Evolutionary conservation across 2,797 vertebrate genomes (phyloP), one percentile per base, ranked within the genome.

Genomic region (Sebastes hubbsi): DNA sequence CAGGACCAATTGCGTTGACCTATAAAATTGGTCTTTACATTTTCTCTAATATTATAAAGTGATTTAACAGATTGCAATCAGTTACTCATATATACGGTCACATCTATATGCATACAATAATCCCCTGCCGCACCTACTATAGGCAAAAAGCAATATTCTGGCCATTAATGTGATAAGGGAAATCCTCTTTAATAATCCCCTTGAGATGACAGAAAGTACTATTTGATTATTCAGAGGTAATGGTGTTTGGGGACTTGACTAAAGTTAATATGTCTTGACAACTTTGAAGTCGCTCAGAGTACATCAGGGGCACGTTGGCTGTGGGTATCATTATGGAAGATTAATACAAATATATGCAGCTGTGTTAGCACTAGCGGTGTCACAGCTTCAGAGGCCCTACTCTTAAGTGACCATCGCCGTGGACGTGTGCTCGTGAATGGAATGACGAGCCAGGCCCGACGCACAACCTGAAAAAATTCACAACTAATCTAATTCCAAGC

Each of bases 401-500:
- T 88, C 78, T 80, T 80, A 42, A 59, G 72, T 63, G 56, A 78
- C 70, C 55, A 55, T 77, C 78, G 56, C 52, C 62, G 34, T 12
- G 14, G 63, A 75, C 42, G 67, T 73, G 25, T 36, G 27, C 67
- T 84, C 20, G 58, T 60, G 56, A 72, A 67, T 46, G 42, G 18
- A 9, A 18, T 12, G 9, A n/a, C 2, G 5, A 68, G 29, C 29
- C 20, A 63, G 30, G 63, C 24, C 46, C n/a, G 22, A 22, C 58
- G 12, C 10, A 22, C 38, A 6, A 30, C 54, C 11, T 2, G 3
- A 42, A 77, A 83, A 74, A 36, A 36, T 60, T 27, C 12, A 12
- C 64, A 27, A 34, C 78, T 91, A 92, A 94, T 94, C 88, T 81
- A 88, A 79, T 93, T 91, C 65, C 18, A 36, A 55, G 65, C 87